Conservation (phyloP, 2,888 invertebrate genomes). For the Hecatera dysodea region DNA sequence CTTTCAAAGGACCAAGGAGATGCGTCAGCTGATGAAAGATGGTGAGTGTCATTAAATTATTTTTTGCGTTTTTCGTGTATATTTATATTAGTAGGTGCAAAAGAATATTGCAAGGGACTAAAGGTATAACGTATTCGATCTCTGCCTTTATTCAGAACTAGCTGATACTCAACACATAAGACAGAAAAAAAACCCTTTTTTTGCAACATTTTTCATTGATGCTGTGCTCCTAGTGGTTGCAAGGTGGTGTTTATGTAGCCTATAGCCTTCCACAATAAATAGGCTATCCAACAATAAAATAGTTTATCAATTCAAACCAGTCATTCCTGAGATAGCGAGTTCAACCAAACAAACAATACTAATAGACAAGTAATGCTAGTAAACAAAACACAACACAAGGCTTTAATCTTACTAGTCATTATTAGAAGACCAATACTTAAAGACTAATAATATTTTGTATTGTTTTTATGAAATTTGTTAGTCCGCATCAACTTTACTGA, state of each 20-base stretch:
- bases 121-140: not conserved
- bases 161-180: too few species aligned
- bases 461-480: not conserved
- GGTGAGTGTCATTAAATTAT: constrained; percentile 89
- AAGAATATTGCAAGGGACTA: not conserved
- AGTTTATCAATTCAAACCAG: not conserved
- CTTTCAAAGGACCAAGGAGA: constrained; percentile 97
- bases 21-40: constrained; percentile 96
- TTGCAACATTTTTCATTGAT: too few species aligned
- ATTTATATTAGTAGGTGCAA: constrained; percentile 3
- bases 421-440: not conserved
- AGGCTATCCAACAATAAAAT: too few species aligned
- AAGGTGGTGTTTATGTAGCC: too few species aligned
- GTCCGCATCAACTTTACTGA: not conserved
- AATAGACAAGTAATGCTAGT: too few species aligned
- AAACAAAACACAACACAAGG: not conserved
- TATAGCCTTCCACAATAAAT: too few species aligned
- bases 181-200: too few species aligned
- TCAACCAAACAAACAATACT: too few species aligned
- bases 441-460: not conserved
- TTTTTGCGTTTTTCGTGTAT: not conserved
- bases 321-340: too few species aligned
- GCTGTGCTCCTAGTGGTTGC: too few species aligned
- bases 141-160: not conserved
- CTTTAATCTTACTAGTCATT: not conserved